Conservation (phyloP, 2,888 invertebrate species). For the Bugula neritina region DNA sequence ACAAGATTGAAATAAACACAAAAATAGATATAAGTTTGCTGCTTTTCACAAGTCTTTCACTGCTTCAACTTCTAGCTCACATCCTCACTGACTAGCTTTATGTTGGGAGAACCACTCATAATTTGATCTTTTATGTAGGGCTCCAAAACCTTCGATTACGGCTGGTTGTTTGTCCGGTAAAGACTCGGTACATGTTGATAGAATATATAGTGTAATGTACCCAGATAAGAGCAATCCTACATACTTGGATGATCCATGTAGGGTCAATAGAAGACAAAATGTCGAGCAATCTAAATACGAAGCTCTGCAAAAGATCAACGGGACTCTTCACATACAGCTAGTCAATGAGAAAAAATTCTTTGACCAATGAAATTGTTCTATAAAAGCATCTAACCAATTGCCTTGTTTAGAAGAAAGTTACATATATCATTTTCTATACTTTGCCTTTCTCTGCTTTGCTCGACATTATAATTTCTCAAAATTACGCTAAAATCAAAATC, state of each 20-base stretch:
- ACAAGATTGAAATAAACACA: too few species aligned
- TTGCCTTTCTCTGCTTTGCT: slow-evolving; percentile 16
- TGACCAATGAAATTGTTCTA: background rate
- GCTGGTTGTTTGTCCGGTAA: background rate
- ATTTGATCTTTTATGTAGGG: slow-evolving; percentile 15
- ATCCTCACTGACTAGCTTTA: background rate
- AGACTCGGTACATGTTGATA: slow-evolving; percentile 12
- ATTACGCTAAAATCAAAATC: background rate
- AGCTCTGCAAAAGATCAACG: background rate
- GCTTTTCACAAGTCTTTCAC: too few species aligned
- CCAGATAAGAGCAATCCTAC: slow-evolving; percentile 8
- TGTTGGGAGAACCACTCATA: background rate
- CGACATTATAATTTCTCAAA: background rate
- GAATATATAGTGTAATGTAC: slow-evolving; percentile 23
- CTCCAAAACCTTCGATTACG: background rate
- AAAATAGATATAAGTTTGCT: too few species aligned
- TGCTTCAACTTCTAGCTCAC: background rate
- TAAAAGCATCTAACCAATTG: background rate
- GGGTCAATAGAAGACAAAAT: slow-evolving; percentile 4
- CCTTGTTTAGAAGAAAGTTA: too few species aligned
- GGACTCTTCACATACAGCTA: slow-evolving; percentile 13
- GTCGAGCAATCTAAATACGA: background rate
- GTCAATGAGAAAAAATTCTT: background rate
- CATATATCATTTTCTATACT: background rate
- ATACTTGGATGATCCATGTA: background rate